phyloP scores from a whole-genome alignment of 2,113 vertebrate genomes.

The Coptodon rendalli region DNA sequence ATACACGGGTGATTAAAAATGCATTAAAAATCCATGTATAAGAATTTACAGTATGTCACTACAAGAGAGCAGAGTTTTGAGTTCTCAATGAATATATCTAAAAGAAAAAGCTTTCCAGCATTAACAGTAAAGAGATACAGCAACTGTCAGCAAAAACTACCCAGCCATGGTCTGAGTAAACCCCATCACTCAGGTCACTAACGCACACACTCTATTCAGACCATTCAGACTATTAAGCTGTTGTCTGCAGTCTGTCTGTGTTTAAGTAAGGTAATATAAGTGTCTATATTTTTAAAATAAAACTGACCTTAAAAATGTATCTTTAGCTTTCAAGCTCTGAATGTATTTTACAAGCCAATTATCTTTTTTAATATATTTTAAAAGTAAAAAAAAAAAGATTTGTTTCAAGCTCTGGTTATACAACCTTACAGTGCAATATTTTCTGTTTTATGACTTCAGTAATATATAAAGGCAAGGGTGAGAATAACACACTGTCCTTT shows the following conservation, averaged over 20 bases:
- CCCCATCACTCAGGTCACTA: background rate
- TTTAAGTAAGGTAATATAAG: background rate
- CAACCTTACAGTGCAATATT: background rate
- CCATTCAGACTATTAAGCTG: background rate
- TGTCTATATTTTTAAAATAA: background rate
- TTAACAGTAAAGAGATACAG: background rate
- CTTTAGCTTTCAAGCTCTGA: background rate
- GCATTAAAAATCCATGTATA: background rate
- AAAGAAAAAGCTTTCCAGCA: background rate
- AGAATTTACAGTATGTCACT: background rate
- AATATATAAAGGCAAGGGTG: background rate
- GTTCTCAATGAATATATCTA: background rate
- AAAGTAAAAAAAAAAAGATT: background rate
- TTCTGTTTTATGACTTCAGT: background rate
- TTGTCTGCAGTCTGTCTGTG: background rate
- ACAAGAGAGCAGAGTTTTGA: background rate
- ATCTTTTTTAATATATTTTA: background rate
- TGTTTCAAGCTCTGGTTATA: background rate
- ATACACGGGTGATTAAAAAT: background rate
- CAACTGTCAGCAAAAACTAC: background rate
- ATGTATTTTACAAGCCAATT: background rate
- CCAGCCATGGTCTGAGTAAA: background rate
- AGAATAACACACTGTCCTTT: background rate
- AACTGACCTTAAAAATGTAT: background rate
- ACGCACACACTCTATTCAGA: background rate